A percentile compares a stretch with the other conserved stretches of the same genome.
These are phyloP conservation scores for Phoxinus phoxinus DNA, from an alignment of 2,113 vertebrate species.

Conservation along the genomic window DNA sequence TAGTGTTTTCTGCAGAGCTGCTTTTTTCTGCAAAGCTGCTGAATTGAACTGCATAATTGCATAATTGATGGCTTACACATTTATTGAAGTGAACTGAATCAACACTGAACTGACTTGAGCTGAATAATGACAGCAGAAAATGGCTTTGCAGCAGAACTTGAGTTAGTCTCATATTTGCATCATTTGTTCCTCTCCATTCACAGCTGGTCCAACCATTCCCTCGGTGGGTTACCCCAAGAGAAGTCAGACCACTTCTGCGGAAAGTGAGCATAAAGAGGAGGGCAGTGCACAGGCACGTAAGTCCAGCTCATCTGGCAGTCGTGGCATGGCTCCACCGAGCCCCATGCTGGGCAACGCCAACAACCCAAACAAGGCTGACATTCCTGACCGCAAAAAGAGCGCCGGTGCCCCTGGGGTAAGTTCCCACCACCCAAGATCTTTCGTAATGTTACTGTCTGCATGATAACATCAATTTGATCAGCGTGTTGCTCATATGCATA, in stretches of 20 bases:
- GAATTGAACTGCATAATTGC: too few species aligned
- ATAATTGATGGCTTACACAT: too few species aligned
- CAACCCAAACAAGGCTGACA: constrained; percentile 93
- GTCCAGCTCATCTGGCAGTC: constrained; percentile 80
- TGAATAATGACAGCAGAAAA: too few species aligned
- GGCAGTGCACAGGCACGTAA: constrained; percentile 77
- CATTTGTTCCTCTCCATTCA: background rate
- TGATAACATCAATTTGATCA: background rate
- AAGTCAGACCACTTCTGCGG: constrained; percentile 84
- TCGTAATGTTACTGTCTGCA: background rate
- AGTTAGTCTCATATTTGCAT: too few species aligned
- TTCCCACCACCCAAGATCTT: background rate
- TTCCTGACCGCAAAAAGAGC: constrained; percentile 87
- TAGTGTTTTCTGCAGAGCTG: too few species aligned
- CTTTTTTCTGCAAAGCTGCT: too few species aligned
- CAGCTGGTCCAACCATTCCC: constrained; percentile 84
- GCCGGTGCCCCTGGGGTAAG: constrained; percentile 73
- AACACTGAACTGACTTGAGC: too few species aligned
- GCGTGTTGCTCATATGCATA: too few species aligned
- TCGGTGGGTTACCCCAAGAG: constrained; percentile 82
- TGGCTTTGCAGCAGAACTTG: background rate
- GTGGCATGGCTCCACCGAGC: constrained; percentile 85
- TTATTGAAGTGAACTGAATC: too few species aligned
- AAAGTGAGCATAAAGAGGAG: constrained; percentile 84
- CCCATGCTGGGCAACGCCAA: constrained; percentile 93